A percentile compares a stretch with the other conserved stretches of the same genome.
Conservation (phyloP, 2,113 vertebrate genomes). For the Lamprotornis superbus region DNA sequence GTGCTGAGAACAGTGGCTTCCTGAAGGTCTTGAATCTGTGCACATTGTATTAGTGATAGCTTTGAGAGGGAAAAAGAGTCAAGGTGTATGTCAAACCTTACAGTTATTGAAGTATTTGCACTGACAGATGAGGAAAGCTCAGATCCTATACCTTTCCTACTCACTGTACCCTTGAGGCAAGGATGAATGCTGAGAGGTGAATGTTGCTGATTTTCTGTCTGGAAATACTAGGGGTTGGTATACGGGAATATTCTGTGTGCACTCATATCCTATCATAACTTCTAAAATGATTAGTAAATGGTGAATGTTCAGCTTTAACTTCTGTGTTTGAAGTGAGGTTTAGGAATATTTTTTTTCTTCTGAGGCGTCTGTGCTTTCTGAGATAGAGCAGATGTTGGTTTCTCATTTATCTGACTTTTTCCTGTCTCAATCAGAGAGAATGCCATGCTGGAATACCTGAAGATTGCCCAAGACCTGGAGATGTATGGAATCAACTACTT, state of each 20-base stretch:
- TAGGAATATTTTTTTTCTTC: neutral
- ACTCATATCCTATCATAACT: accelerated
- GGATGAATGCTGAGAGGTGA: neutral
- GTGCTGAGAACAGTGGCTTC: neutral
- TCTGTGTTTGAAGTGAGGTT: neutral
- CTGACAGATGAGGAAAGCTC: neutral
- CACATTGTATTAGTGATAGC: neutral
- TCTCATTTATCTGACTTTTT: neutral
- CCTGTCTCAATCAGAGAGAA: constrained; percentile 77
- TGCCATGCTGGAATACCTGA: constrained; percentile 94
- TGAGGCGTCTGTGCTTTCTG: neutral
- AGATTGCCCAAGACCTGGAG: constrained; percentile 96
- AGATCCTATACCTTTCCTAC: neutral
- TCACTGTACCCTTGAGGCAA: neutral
- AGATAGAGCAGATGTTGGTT: neutral
- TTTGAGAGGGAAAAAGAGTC: neutral
- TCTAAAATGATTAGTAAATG: neutral
- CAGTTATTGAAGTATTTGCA: neutral
- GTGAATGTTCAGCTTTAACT: neutral
- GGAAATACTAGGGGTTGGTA: neutral
- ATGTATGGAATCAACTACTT: constrained; percentile 99
- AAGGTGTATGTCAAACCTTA: neutral
- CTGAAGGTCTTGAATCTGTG: neutral
- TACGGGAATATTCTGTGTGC: neutral
- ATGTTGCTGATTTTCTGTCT: neutral